Evolutionary conservation across 2,888 invertebrate species (phyloP).

Genomic region (Philonicus albiceps): DNA sequence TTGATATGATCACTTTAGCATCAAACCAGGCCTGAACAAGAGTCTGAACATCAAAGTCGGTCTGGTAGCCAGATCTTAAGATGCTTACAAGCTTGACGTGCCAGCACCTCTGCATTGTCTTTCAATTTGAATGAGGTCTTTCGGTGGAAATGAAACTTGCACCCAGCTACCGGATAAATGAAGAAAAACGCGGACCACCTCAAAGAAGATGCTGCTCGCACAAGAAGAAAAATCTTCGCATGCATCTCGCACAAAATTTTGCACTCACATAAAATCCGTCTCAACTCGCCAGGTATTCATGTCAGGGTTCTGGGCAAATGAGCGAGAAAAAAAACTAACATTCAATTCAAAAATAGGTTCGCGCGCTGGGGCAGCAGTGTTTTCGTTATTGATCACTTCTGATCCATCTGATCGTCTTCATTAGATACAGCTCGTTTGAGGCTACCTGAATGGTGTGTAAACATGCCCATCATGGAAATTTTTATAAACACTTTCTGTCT

Average conservation of each 20-base stretch:
- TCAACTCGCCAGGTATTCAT: not conserved
- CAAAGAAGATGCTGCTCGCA: not conserved
- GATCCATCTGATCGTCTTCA: not conserved
- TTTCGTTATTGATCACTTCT: conserved; percentile 8
- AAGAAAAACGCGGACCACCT: not conserved
- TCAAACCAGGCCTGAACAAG: not conserved
- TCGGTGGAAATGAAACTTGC: not conserved
- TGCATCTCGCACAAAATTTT: not conserved
- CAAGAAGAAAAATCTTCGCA: not conserved
- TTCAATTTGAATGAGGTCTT: not conserved
- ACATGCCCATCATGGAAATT: not conserved
- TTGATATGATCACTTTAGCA: not conserved
- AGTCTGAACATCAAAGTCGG: not conserved
- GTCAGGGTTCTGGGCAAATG: conserved; percentile 22
- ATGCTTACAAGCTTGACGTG: conserved; percentile 9
- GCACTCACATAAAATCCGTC: not conserved
- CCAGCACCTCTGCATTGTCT: conserved; percentile 5
- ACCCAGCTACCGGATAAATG: not conserved
- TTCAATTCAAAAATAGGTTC: not conserved
- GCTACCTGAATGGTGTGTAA: not conserved
- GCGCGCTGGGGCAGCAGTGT: not conserved
- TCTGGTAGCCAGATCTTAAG: not conserved
- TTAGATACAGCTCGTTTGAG: not conserved
- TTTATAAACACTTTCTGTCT: not conserved
- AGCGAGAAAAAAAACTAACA: not conserved